Evolutionary conservation across 2,113 vertebrate species (phyloP), one percentile per base, ranked within the genome.

Genomic region (Upupa epops): DNA sequence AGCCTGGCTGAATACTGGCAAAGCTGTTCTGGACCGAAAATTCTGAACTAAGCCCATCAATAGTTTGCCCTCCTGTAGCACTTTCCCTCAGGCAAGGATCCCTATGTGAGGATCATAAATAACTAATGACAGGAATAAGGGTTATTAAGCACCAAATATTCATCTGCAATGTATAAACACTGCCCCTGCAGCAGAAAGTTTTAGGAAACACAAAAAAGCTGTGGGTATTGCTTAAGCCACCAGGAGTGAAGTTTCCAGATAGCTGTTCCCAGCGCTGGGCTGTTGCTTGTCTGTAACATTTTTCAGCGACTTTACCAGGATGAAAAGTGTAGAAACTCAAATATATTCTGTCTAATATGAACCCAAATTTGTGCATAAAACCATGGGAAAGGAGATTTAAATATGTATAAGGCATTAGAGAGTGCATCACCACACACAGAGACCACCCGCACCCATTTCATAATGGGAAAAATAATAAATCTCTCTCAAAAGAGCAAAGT

Each of bases 71-170:
- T 73, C 42, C 51, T 1, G 2, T 11, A 65, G 42, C 65, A 64
- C 9, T 25, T 79, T 64, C 11, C 11, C 6, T 24, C 0, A 0
- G 5, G 4, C 17, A 6, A 22, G 65, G 45, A 48, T n/a, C 20
- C 19, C 40, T 46, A 37, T 14, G 1, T 11, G 28, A 0, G 1
- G 34, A 21, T 32, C 5, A 0, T 5, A 21, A 79, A 17, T 3
- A n/a, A 36, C 26, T 28, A 1, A n/a, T 0, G 36, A 36, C 36
- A 77, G 49, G 19, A 48, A 21, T 78, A 37, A 76, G 6, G n/a
- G 20, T 51, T 29, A 18, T 77, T 19, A 45, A 49, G 5, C 11
- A 24, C 29, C 36, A 73, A 34, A 40, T 58, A 46, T 18, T 73
- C 51, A 76, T 24, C 72, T 40, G 13, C 1, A 18, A 17, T 12